Base-by-base conservation (phyloP, 2,888 invertebrate genomes). In the Sarcophaga carnaria region DNA sequence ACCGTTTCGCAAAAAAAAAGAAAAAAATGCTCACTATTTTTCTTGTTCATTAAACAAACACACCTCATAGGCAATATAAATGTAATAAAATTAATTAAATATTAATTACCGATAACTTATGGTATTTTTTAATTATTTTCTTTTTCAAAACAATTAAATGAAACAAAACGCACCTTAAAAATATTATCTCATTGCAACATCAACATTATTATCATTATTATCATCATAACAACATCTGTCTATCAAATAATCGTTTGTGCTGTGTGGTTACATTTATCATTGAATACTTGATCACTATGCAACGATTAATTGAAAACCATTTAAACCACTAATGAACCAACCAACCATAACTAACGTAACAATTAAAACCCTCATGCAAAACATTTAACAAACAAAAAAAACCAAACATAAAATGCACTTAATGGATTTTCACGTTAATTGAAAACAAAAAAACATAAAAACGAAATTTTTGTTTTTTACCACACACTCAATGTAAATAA, bases 341-440 rank as follows among this genome's bases (percentile, higher is more conserved):
- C 87, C 88, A 90, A 90, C 89, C 87, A 89, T 89, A 89, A 47
- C 49, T 20, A 63, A 80, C 17, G 54, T 54, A 54, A 54, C 54
- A 12, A 54, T 54, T 54, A 54, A 54, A 54, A 12, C 3, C 54
- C 4, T 14, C 54, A 14, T 54, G 17, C 54, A 54, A 54, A 12
- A 14, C 54, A 54, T 17, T 14, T 14, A 54, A 54, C 54, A 54
- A 54, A 14, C 2, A 11, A 49, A 49, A 49, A 14, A 14, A 49
- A 49, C 37, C 37, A 64, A 74, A 79, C 37, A 45, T 71, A 71
- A 12, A 37, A 76, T 75, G 67, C 69, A 20, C 20, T 4, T 37
- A 60, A 71, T 49, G 60, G n/a, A 54, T 67, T 69, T 25, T 54
- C 17, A 49, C 22, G 3, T 54, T 54, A 12, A 54, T 14, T 54